A percentile compares a stretch with the other conserved stretches of the same genome.
Conservation (phyloP, 2,888 invertebrate species). For the Pseudolycoriella hygida region DNA sequence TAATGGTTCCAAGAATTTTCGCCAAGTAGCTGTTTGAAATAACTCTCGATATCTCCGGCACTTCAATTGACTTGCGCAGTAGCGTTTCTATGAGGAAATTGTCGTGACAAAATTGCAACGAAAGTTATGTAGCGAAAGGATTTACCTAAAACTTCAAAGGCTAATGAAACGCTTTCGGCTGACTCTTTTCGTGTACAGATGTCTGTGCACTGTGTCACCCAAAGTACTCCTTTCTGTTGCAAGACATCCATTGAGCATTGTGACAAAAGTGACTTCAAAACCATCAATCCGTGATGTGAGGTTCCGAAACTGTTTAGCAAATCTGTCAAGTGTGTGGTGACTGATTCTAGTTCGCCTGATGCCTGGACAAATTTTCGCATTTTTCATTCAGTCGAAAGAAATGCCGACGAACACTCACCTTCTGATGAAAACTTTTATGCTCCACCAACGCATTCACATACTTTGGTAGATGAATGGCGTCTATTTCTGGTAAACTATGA, state of each 20-base stretch:
- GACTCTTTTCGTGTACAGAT: conserved; percentile 13
- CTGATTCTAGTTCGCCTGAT: conserved; percentile 5
- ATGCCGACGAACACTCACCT: conserved; percentile 14
- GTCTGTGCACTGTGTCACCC: conserved; percentile 17
- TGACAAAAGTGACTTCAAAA: conserved; percentile 14
- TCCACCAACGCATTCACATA: conserved; percentile 16
- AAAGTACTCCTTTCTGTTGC: conserved; percentile 15
- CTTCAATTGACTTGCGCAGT: conserved; percentile 14
- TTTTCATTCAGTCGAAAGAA: no score
- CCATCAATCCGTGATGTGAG: conserved; percentile 13
- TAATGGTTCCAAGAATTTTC: conserved; percentile 17
- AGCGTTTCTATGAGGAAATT: conserved; percentile 14
- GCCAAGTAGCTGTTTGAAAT: conserved; percentile 15
- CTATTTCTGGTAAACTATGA: conserved; percentile 13
- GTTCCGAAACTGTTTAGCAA: conserved; percentile 14
- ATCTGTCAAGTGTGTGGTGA: conserved; percentile 14
- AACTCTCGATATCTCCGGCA: conserved; percentile 17
- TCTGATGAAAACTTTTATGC: conserved; percentile 15
- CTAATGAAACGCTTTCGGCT: conserved; percentile 10
- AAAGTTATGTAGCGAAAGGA: not conserved
- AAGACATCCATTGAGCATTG: conserved; percentile 15
- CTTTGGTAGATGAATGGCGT: conserved; percentile 12
- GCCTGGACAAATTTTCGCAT: conserved; percentile 3
- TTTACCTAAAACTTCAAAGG: conserved; percentile 14
- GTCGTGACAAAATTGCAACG: not conserved